Evolutionary conservation across 2,888 invertebrate species (phyloP), one percentile per base, ranked within the genome.

Genomic region (Mycalesis mineus): DNA sequence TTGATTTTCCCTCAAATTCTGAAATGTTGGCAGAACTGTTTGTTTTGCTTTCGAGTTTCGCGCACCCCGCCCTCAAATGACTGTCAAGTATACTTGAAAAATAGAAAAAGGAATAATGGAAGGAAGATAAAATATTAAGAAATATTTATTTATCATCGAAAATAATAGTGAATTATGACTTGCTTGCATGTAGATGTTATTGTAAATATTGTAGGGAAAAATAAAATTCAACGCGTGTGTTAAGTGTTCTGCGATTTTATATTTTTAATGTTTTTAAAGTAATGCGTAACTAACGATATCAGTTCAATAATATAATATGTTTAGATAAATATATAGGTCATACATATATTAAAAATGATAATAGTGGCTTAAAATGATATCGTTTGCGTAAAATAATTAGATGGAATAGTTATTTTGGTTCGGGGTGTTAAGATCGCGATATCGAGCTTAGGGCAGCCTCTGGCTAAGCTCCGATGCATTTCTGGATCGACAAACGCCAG

Each of bases 401-500:
- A 29, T 31, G 31, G 14, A 5, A 9, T 45, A 31, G 31, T 8
- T 14, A 11, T 47, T 36, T 1, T 31, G 47, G 17, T 17, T 17
- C 22, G 7, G n/a, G 37, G n/a, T 15, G 31, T 40, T 11, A 9
- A 31, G 13, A 42, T 44, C 42, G 28, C 41, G 36, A 29, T 42
- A 9, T 44, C 4, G 8, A 2, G 52, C 37, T 41, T 58, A 51
- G 62, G 58, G 61, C 55, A 52, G 60, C 58, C 64, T 50, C 39
- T 45, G 49, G 62, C 65, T 62, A 61, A 73, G 67, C 66, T 70
- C 84, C 75, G 76, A 95, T 95, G 95, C 95, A 95, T 94, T 95
- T 95, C 91, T 95, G 95, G 95, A 95, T 95, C 81, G 94, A 95
- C 84, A 95, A 95, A 87, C 93, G 94, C 80, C 94, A 94, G 90